Base-by-base conservation (phyloP, 2,113 vertebrate species). In the Sinocyclocheilus anophthalmus region DNA sequence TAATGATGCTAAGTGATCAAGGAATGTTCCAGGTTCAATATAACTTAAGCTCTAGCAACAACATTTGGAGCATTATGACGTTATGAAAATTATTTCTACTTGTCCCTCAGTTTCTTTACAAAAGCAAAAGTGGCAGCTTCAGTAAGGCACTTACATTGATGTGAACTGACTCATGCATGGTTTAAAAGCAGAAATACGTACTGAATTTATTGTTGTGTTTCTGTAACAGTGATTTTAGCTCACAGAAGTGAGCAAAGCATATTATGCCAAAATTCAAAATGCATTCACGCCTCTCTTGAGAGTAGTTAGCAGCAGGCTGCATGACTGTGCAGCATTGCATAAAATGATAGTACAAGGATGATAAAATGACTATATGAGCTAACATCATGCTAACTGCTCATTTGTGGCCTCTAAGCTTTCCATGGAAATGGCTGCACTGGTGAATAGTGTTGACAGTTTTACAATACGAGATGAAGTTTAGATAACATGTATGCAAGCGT, bases 11-110 rank as follows among this genome's bases (percentile, higher is more conserved):
- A 83, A 39, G 55, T 33, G 80, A 9, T 45, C 75, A 70, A 50
- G 59, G 86, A 86, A 83, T 76, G 80, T 84, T 83, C 86, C 59
- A 65, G n/a, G n/a, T 81, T 80, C 37, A 80, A 14, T 80, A 61
- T n/a, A 80, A 42, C 12, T 63, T 61, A 63, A 80, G 77, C 33
- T 63, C 3, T 63, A 37, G 55, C 33, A 63, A 61, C 55, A 61
- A 10, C 39, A 67, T 45, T 48, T 81, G 3, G 24, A 14, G 55
- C 16, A 63, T 48, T 61, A n/a, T 57, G 18, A n/a, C 13, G 30
- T 57, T 37, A 78, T 12, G 16, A 78, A 57, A 37, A 37, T 37
- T 22, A 13, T 37, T 78, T 59, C 9, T 45, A 33, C 16, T 11
- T 37, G 16, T 53, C 8, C n/a, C 4, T 20, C 18, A 77, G 75